Percentiles rank a stretch among this genome's conserved stretches.
Conservation (phyloP, 2,797 vertebrate genomes). For the Onychomys leucogaster region DNA sequence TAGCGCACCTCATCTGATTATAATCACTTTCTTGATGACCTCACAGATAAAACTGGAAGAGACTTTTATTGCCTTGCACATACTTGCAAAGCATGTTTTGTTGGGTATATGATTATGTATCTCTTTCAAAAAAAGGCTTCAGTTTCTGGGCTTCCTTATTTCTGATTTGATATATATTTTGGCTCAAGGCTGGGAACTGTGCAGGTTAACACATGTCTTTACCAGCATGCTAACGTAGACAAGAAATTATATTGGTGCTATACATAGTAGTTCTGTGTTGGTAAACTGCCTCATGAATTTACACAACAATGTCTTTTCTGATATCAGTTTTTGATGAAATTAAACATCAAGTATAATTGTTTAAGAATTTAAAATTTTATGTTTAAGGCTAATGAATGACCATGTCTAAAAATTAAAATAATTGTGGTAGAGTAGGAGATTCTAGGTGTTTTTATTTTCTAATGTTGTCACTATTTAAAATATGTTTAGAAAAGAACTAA, state of each 20-base stretch:
- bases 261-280: neutral
- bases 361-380: conserved; percentile 48
- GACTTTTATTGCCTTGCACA: neutral
- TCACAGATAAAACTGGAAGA: conserved; percentile 1
- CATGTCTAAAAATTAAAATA: conserved; percentile 33
- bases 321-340: conserved; percentile 58
- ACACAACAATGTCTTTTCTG: conserved; percentile 45
- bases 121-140: conserved; percentile 42
- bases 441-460: neutral
- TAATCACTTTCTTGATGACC: neutral
- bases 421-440: neutral
- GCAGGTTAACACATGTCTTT: neutral
- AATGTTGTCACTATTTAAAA: conserved; percentile 24
- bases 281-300: conserved; percentile 19
- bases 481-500: neutral
- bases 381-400: conserved; percentile 46
- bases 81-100: neutral
- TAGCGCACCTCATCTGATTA: conserved; percentile 27
- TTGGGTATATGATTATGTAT: neutral
- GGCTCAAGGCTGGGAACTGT: neutral
- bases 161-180: conserved; percentile 9
- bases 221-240: neutral
- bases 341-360: conserved; percentile 41
- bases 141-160: neutral
- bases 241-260: neutral